Percentiles rank a stretch among this genome's conserved stretches.
Evolutionary conservation across 2,888 invertebrate genomes (phyloP).

Genomic region (Callyntrura guangdongensis): DNA sequence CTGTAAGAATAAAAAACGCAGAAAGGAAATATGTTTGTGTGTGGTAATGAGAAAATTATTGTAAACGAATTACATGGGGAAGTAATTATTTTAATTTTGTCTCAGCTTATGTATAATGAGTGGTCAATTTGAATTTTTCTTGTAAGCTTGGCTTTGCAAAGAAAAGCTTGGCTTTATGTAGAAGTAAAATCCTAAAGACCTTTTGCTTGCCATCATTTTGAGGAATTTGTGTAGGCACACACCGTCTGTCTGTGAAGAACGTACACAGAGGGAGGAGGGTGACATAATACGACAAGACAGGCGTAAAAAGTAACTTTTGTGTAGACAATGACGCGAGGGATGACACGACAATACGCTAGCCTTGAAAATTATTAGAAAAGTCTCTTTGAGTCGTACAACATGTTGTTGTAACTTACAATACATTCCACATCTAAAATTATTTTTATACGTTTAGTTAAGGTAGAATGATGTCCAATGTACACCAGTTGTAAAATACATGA

Average conservation of each 20-base stretch:
- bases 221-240: background rate
- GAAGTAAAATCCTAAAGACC: background rate
- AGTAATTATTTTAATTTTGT: slow-evolving; percentile 13
- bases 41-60: background rate
- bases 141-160: background rate
- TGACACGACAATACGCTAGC: background rate
- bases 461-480: background rate
- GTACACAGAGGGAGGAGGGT: background rate
- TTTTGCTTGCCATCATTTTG: background rate
- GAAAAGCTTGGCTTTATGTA: no score
- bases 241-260: slow-evolving; percentile 19
- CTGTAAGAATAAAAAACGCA: background rate
- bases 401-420: background rate
- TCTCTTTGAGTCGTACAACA: background rate
- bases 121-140: slow-evolving; percentile 11
- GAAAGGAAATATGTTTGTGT: slow-evolving; percentile 11
- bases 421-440: no score
- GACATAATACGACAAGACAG: slow-evolving; percentile 49
- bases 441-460: no score
- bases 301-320: slow-evolving; percentile 20
- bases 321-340: background rate
- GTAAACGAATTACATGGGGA: slow-evolving; percentile 15
- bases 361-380: slow-evolving; percentile 24
- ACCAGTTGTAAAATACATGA: background rate
- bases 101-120: background rate